Conservation (phyloP, 2,888 invertebrate species). For the Muschampia plurimacula region DNA sequence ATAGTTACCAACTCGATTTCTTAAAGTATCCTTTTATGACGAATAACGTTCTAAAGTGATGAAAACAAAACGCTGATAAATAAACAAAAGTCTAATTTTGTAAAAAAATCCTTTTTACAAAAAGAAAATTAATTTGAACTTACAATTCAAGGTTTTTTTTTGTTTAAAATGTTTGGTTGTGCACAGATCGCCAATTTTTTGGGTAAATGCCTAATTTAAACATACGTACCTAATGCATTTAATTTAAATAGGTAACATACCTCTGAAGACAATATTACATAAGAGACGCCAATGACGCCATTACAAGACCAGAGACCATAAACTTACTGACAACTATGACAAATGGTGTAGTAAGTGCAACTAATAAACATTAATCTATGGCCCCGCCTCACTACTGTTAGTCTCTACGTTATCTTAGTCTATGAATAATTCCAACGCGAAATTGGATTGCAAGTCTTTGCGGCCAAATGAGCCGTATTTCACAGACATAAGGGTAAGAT, state of each 20-base stretch:
- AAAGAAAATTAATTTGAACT: no score
- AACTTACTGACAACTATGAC: conserved; percentile 34
- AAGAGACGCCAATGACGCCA: conserved; percentile 17
- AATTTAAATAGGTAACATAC: not conserved
- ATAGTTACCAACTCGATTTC: no score
- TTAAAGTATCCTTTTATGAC: no score
- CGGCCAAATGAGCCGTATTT: not conserved
- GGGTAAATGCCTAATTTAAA: no score
- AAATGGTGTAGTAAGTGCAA: conserved; percentile 36
- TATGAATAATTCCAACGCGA: conserved; percentile 31
- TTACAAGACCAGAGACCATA: conserved; percentile 35
- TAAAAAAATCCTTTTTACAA: no score
- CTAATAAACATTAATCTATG: conserved; percentile 38
- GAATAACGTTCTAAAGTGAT: no score
- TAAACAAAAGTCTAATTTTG: no score
- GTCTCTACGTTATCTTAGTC: conserved; percentile 28
- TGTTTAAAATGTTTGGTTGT: no score
- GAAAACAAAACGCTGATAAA: no score
- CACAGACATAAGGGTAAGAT: not conserved
- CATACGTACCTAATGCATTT: not conserved
- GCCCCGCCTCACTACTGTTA: conserved; percentile 30
- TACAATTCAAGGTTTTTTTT: no score
- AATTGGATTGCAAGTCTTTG: not conserved
- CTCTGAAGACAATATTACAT: conserved; percentile 12
- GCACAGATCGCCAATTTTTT: no score